Evolutionary conservation across 2,113 vertebrate genomes (phyloP).

Genomic region (Chrysochloris asiatica): DNA sequence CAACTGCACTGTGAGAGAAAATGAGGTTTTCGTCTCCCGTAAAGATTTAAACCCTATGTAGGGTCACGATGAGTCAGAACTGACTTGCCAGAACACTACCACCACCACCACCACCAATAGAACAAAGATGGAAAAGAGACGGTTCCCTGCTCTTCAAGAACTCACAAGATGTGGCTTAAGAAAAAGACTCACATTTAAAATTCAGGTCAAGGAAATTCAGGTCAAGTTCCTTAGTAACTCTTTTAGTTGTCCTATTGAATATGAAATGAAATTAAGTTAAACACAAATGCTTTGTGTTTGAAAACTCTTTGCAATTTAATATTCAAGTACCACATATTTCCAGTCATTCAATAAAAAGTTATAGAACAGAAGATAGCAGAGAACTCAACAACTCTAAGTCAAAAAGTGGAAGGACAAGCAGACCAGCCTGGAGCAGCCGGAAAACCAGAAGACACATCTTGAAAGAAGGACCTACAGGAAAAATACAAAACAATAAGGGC

Average conservation of each 20-base stretch:
- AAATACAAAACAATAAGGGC: no score
- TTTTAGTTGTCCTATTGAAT: slow-evolving; percentile 20
- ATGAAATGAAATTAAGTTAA: slow-evolving; percentile 10
- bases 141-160: neutral
- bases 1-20: no score
- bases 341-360: neutral
- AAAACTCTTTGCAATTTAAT: neutral
- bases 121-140: neutral
- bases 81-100: no score
- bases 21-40: no score
- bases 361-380: neutral
- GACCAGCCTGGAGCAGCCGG: no score
- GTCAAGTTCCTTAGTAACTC: neutral
- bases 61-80: no score
- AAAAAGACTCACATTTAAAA: slow-evolving; percentile 4
- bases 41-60: no score
- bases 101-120: no score
- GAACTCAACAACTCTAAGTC: neutral
- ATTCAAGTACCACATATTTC: neutral
- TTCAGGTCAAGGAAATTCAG: neutral
- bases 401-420: neutral
- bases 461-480: no score
- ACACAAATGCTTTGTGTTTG: neutral
- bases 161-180: neutral
- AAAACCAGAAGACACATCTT: no score